A percentile compares a stretch with the other conserved stretches of the same genome.
Evolutionary conservation across 2,113 vertebrate species (phyloP).

Genomic region (Lasiurus borealis): DNA sequence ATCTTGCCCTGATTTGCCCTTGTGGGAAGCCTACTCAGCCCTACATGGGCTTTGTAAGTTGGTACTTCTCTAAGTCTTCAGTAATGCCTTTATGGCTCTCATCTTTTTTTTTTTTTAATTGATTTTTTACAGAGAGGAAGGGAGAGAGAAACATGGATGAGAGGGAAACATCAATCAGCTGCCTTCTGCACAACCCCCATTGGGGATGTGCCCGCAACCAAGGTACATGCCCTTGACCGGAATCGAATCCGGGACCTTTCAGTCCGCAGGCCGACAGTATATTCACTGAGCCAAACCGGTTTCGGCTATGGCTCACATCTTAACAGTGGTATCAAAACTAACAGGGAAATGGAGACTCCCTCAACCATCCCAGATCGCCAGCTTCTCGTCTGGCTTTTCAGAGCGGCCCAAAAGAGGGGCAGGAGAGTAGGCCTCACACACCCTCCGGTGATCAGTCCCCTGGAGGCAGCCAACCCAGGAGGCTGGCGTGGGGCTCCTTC

Average conservation of each 20-base stretch:
- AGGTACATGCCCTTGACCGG: too few relatives aligned
- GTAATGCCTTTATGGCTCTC: neutral
- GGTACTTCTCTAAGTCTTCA: neutral
- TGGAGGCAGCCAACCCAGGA: neutral
- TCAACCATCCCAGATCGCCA: neutral
- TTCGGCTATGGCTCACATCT: neutral
- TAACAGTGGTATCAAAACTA: neutral
- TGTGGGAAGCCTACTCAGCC: neutral
- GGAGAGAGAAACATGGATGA: too few relatives aligned
- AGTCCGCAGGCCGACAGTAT: too few relatives aligned
- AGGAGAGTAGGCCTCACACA: neutral
- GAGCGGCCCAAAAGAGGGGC: neutral
- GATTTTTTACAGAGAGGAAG: too few relatives aligned
- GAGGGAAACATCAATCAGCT: too few relatives aligned
- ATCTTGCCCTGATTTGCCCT: neutral
- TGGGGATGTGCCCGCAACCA: too few relatives aligned
- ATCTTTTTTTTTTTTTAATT: neutral
- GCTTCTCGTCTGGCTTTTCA: neutral
- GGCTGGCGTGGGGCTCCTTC: neutral
- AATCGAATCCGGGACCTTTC: too few relatives aligned
- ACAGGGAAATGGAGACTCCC: neutral
- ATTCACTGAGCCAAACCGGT: too few relatives aligned
- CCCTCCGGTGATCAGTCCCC: neutral
- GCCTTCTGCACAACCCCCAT: too few relatives aligned
- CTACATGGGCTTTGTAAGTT: neutral